A percentile compares a stretch with the other conserved stretches of the same genome.
phyloP scores from a whole-genome alignment of 2,797 vertebrate species.

The Botia kubotai region DNA sequence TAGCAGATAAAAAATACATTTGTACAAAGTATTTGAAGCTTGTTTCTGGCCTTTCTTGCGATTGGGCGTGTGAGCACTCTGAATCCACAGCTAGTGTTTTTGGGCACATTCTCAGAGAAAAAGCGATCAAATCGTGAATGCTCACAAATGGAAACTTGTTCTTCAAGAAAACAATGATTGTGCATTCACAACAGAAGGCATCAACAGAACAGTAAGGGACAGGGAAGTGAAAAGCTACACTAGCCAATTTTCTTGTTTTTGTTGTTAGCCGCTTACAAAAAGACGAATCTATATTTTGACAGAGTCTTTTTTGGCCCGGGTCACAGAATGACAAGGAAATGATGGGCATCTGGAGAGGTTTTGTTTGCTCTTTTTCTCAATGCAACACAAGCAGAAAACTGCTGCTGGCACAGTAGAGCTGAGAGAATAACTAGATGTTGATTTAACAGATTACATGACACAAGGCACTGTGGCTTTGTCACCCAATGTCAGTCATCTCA shows the following conservation, averaged over 20 bases:
- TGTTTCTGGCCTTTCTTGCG: not conserved
- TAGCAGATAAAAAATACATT: too few relatives aligned
- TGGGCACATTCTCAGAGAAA: not conserved
- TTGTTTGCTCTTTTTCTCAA: conserved; percentile 15
- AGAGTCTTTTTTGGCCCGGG: conserved; percentile 4
- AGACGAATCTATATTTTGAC: not conserved
- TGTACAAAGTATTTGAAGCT: not conserved
- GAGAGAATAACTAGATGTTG: not conserved
- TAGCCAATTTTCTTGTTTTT: not conserved
- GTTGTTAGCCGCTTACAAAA: not conserved
- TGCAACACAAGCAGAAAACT: not conserved
- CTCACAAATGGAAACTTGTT: not conserved
- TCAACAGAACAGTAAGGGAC: not conserved
- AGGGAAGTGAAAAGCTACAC: not conserved
- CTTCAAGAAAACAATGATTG: conserved; percentile 2
- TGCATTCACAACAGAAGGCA: not conserved
- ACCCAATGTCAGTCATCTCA: conserved; percentile 1
- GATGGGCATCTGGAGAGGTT: conserved; percentile 13
- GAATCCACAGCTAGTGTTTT: not conserved
- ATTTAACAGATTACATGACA: not conserved
- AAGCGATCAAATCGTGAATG: not conserved
- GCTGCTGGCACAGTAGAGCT: conserved; percentile 5
- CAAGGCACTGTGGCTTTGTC: conserved; percentile 2
- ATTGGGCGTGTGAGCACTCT: not conserved
- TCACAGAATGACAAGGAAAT: conserved; percentile 10